Base-by-base conservation (phyloP, 2,888 invertebrate species). In the Scaptomyza tumidula region DNA sequence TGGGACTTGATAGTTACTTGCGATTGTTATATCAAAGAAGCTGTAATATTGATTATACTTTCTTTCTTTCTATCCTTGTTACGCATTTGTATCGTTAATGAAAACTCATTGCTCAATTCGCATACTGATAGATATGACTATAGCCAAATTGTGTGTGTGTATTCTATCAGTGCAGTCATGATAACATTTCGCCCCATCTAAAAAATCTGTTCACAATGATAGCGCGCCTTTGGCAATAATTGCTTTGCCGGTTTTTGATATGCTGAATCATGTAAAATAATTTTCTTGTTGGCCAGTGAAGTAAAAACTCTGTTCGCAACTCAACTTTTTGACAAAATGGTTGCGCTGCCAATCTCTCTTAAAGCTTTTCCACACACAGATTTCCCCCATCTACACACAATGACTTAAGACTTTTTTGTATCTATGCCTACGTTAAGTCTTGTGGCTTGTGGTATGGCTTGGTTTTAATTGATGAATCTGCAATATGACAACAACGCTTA, bases 201-300 rank as follows among this genome's bases (percentile, higher is more conserved):
- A 31, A 44, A 31, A 31, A 44, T n/a, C 53, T 54, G 44, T 39
- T 39, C 53, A 27, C 57, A 71, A 79, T 81, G 86, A 81, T 82
- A 77, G 43, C 65, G 86, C 78, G 66, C n/a, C 60, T 83, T 80
- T 80, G 58, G 55, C 52, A 56, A 75, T 84, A 83, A 83, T 86
- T 86, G 79, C 87, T 70, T 86, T 86, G 78, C 44, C 52, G 1
- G 9, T 41, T 6, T 41, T 71, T 68, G 60, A 75, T 86, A 60
- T 77, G 81, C 87, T 78, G 87, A 83, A 67, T 83, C 83, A 83
- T 81, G 78, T 67, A 70, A 83, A 83, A 83, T 83, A 83, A 83
- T 83, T 83, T 83, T 64, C 78, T 82, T 75, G 77, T 82, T 82
- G 83, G 74, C 65, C 69, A 41, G 41, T 2, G 14, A 3, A 63